These are phyloP conservation scores for Aleiodes leptofemur DNA, from an alignment of 2,888 invertebrate genomes.

Conservation along the genomic window DNA sequence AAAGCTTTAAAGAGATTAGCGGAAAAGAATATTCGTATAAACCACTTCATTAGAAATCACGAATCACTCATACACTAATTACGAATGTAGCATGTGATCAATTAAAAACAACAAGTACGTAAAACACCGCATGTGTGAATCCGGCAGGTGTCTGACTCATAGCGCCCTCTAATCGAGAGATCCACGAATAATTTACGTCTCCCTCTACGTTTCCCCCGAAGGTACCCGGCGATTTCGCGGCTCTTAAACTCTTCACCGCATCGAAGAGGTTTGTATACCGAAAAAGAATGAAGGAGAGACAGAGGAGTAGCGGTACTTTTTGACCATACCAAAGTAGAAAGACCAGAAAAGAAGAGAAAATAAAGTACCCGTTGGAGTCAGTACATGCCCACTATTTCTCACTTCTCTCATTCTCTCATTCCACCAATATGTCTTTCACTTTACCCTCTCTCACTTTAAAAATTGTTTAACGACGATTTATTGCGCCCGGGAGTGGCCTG, in stretches of 20 bases:
- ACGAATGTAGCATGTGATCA: constrained; percentile 2
- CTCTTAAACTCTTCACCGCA: constrained; percentile 4
- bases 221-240: constrained; percentile 19
- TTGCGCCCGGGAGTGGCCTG: constrained; percentile 31
- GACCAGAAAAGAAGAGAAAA: not conserved
- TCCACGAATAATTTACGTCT: constrained; percentile 62
- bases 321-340: not conserved
- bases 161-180: constrained; percentile 59
- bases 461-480: constrained; percentile 43
- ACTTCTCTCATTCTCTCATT: constrained; percentile 15
- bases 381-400: constrained; percentile 21
- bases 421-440: constrained; percentile 30
- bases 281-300: not conserved
- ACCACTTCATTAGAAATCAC: not conserved
- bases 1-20: no score
- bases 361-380: constrained; percentile 10
- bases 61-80: constrained; percentile 7
- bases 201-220: constrained; percentile 7
- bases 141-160: constrained; percentile 61
- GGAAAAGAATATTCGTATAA: not conserved
- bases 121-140: constrained; percentile 54
- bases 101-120: not conserved
- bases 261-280: not conserved
- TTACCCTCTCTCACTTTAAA: constrained; percentile 31
- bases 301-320: constrained; percentile 22